Percentiles rank a stretch among this genome's conserved stretches.
Evolutionary conservation across 2,797 vertebrate species (phyloP).

Genomic region (Amblyraja radiata): DNA sequence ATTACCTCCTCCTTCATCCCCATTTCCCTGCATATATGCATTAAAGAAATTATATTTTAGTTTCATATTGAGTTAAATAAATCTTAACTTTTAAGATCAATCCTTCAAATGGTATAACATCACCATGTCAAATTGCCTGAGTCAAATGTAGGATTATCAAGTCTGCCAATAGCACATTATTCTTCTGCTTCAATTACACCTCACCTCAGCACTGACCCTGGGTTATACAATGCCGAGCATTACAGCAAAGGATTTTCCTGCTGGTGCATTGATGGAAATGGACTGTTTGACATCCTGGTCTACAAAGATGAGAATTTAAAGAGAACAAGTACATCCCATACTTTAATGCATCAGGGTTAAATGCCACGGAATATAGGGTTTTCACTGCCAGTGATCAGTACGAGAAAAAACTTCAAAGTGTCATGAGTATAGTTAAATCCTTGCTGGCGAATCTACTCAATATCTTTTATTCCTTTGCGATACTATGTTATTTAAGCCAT

Average conservation of each 20-base stretch:
- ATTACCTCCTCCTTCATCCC: too few relatives aligned
- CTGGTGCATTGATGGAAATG: not conserved
- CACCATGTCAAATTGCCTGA: not conserved
- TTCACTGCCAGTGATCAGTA: not conserved
- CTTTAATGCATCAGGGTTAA: not conserved
- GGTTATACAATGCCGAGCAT: not conserved
- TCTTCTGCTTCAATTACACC: not conserved
- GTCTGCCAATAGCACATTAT: not conserved
- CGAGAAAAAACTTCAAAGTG: too few relatives aligned
- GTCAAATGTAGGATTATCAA: not conserved
- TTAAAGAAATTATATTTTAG: not conserved
- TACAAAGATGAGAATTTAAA: not conserved
- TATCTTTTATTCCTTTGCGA: not conserved
- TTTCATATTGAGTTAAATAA: not conserved
- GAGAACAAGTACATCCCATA: not conserved
- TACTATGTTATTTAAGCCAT: not conserved
- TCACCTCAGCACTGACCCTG: not conserved
- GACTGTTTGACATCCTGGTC: not conserved
- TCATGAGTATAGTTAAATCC: not conserved
- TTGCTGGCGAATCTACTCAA: not conserved
- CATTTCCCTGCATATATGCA: not conserved
- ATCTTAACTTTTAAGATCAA: not conserved
- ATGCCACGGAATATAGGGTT: not conserved
- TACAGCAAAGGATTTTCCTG: not conserved
- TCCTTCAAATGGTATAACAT: not conserved